A percentile compares a stretch with the other conserved stretches of the same genome.
These are phyloP conservation scores for Tenthredo mesomela DNA, from an alignment of 2,888 invertebrate species.

Conservation along the genomic window DNA sequence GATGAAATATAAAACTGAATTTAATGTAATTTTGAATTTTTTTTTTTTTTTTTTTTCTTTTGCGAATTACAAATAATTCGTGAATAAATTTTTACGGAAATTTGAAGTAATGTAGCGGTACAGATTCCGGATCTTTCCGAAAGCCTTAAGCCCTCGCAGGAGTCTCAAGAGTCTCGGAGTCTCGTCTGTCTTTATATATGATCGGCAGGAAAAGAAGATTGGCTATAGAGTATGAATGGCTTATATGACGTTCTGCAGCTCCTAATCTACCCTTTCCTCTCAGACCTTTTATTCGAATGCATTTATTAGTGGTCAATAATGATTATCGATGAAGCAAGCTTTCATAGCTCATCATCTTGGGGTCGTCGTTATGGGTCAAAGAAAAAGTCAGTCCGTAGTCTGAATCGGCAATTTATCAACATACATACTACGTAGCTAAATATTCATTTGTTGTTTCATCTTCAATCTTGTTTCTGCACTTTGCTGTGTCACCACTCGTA, in stretches of 20 bases:
- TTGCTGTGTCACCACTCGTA: neutral
- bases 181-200: constrained; percentile 26
- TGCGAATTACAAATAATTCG: neutral
- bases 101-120: neutral
- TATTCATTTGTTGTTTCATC: neutral
- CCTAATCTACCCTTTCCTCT: constrained; percentile 46
- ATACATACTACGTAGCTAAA: neutral
- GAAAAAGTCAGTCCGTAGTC: constrained; percentile 20
- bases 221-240: neutral
- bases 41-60: neutral
- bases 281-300: neutral
- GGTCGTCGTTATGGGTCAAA: constrained; percentile 28
- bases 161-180: neutral
- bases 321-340: neutral
- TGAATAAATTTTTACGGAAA: neutral
- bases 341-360: neutral
- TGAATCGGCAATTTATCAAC: neutral
- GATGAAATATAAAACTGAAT: neutral
- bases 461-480: constrained; percentile 9
- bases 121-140: neutral
- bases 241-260: constrained; percentile 8
- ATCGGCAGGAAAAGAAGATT: neutral
- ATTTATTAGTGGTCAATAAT: constrained; percentile 2
- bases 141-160: neutral
- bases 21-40: neutral